Base-by-base conservation (phyloP, 2,888 invertebrate species). In the Pseudococcus jackbeardsleyi region DNA sequence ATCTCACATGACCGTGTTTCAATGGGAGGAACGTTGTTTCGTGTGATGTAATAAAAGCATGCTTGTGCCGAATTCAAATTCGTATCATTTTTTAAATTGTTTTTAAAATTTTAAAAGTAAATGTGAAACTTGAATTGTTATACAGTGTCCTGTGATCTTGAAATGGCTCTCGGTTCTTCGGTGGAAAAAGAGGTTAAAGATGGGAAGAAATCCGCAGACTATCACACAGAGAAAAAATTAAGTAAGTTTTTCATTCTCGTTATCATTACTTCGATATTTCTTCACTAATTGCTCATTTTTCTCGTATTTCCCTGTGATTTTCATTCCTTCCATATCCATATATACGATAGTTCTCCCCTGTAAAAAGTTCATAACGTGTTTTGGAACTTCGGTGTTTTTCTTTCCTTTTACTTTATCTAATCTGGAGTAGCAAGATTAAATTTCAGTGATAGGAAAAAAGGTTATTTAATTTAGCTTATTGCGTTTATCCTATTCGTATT, bases 31-130 rank as follows among this genome's bases (percentile, higher is more conserved):
- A 77, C 77, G 77, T 39, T 77, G 77, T 77, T 77, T 42, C 77
- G 77, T 86, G 79, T 79, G 87, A 87, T 87, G 87, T 79, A 87
- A 87, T 87, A 72, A 22, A 87, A 87, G 87, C 87, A 87, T 87
- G 87, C 87, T 77, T 50, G 46, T 79, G 79, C 79, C 86, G 86
- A 86, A 42, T 64, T 68, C 42, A 39, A 48, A 50, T 50, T 84
- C 17, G 22, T 19, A 15, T 84, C 50, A 33, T 50, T 42, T 84
- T 84, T 54, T 46, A n/a, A 54, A 54, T 54, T 85, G 39, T 59
- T 26, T 64, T 39, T 64, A 15, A 22, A 33, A n/a, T 85, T 84
- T 84, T 85, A 33, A 6, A 54, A 54, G 85, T 33, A 85, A 85
- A 54, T 85, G 33, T 85, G 54, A 50, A 59, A 15, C 59, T 85